These are phyloP conservation scores for Euplagia quadripunctaria DNA, from an alignment of 2,888 invertebrate genomes.

Conservation along the genomic window DNA sequence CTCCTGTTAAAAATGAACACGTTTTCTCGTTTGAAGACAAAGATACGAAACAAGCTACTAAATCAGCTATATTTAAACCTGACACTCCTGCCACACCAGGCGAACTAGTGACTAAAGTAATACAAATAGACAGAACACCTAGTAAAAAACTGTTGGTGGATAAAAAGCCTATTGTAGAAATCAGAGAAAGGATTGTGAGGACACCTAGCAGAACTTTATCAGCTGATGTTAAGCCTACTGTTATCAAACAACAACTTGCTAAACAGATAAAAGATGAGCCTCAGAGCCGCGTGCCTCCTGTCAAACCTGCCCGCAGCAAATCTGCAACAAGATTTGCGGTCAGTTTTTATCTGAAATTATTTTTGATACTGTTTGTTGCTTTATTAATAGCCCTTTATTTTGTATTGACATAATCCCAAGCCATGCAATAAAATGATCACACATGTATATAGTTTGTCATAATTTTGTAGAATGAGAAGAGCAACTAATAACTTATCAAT, in stretches of 20 bases:
- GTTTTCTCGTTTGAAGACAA: constrained; percentile 73
- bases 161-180: constrained; percentile 76
- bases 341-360: constrained; percentile 80
- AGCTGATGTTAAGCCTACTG: constrained; percentile 67
- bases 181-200: constrained; percentile 79
- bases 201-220: constrained; percentile 79
- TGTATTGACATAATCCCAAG: constrained; percentile 64
- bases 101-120: constrained; percentile 81
- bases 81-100: constrained; percentile 63
- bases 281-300: constrained; percentile 74
- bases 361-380: constrained; percentile 75
- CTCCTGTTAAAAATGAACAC: constrained; percentile 68
- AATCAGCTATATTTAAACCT: constrained; percentile 58
- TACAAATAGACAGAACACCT: constrained; percentile 81
- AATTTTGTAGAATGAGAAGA: constrained; percentile 63
- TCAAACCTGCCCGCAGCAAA: constrained; percentile 84
- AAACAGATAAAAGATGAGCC: constrained; percentile 69
- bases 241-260: constrained; percentile 58
- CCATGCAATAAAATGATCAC: constrained; percentile 52
- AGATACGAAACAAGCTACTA: constrained; percentile 61
- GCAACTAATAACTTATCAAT: constrained; percentile 72
- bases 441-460: constrained; percentile 64
- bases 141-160: constrained; percentile 76
- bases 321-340: constrained; percentile 84
- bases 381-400: constrained; percentile 81